Conservation (phyloP, 2,888 invertebrate species). For the Agelastica alni region DNA sequence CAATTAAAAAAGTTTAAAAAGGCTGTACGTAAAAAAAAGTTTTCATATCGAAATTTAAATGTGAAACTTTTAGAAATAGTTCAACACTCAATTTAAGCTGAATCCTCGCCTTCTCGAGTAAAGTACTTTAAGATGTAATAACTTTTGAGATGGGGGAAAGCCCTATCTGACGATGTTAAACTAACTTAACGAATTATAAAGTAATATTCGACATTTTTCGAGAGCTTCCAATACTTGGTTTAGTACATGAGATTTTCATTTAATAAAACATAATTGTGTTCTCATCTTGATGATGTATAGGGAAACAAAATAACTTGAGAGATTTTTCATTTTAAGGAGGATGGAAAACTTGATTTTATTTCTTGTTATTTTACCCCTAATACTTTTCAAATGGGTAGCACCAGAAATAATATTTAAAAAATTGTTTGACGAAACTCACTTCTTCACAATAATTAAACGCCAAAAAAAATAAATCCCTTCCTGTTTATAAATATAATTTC, state of each 20-base stretch:
- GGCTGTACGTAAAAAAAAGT: slow-evolving; percentile 13
- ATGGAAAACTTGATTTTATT: background rate
- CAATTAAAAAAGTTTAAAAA: too few species aligned
- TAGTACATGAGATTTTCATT: slow-evolving; percentile 24
- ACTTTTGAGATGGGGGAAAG: slow-evolving; percentile 25
- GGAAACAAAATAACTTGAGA: slow-evolving; percentile 18
- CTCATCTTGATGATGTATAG: slow-evolving; percentile 3
- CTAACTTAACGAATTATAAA: slow-evolving; percentile 30
- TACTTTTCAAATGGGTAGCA: too few species aligned
- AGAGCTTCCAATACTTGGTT: slow-evolving; percentile 25
- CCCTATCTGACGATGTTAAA: slow-evolving; percentile 24
- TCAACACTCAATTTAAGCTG: slow-evolving; percentile 18
- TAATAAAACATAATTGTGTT: slow-evolving; percentile 28
- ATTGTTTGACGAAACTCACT: too few species aligned
- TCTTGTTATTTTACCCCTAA: slow-evolving; percentile 1
- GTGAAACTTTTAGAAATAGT: slow-evolving; percentile 16
- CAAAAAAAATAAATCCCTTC: too few species aligned
- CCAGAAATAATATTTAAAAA: too few species aligned
- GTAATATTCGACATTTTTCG: slow-evolving; percentile 31
- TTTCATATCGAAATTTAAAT: slow-evolving; percentile 8
- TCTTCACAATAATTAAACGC: too few species aligned
- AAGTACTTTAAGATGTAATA: slow-evolving; percentile 26
- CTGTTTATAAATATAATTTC: too few species aligned
- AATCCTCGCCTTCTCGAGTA: slow-evolving; percentile 20
- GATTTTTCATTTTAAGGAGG: background rate